Conservation (phyloP, 2,888 invertebrate species). For the Dendrolimus houi region DNA sequence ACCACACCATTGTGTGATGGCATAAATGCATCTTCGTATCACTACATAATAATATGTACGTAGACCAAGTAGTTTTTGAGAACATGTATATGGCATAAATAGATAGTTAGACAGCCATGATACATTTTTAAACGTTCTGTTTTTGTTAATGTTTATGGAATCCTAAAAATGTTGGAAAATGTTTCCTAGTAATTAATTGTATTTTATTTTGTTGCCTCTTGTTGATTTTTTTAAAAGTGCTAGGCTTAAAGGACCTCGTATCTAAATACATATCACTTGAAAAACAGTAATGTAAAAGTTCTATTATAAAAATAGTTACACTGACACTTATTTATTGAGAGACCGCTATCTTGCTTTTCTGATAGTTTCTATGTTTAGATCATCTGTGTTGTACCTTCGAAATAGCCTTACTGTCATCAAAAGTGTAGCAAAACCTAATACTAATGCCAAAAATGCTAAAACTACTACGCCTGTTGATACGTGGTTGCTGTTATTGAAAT, state of each 20-base stretch:
- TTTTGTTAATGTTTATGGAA: too few species aligned
- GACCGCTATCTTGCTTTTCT: constrained; percentile 47
- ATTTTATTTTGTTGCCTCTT: too few species aligned
- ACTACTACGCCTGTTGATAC: constrained; percentile 44
- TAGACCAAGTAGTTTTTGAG: too few species aligned
- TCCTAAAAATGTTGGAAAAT: too few species aligned
- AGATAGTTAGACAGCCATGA: too few species aligned
- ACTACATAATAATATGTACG: too few species aligned
- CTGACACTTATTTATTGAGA: constrained; percentile 6
- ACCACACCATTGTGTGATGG: too few species aligned
- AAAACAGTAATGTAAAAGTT: constrained; percentile 17
- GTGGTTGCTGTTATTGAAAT: constrained; percentile 18
- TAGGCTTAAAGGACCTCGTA: constrained; percentile 18
- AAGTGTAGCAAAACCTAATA: constrained; percentile 41
- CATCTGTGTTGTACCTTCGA: constrained; percentile 25
- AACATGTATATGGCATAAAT: too few species aligned
- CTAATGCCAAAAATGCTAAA: constrained; percentile 46
- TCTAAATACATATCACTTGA: constrained; percentile 8
- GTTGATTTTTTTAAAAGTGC: too few species aligned
- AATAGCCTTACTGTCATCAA: constrained; percentile 54
- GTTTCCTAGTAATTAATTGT: too few species aligned
- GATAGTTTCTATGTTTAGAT: constrained; percentile 40
- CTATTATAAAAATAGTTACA: constrained; percentile 1
- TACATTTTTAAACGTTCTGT: too few species aligned
- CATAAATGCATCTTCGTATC: too few species aligned